These are phyloP conservation scores for Drosophila nigrodunni DNA, from an alignment of 1,140 invertebrate species.

Conservation along the genomic window DNA sequence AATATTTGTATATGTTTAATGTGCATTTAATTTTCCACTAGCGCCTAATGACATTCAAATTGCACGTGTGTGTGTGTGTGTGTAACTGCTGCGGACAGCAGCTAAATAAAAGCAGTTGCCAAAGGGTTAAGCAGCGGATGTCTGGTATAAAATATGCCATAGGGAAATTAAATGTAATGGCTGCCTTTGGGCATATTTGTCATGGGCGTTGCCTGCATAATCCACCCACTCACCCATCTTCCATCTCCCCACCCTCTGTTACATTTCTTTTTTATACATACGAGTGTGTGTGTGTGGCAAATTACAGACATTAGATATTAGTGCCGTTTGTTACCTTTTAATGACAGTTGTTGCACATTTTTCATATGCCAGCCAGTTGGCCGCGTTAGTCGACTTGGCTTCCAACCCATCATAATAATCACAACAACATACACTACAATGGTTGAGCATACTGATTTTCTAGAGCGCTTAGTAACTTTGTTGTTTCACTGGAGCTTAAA, in stretches of 20 bases:
- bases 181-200: slow-evolving; percentile 24
- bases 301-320: slow-evolving; percentile 28
- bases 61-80: slow-evolving; percentile 2
- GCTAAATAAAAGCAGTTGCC: not conserved
- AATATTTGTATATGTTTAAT: slow-evolving; percentile 39
- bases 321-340: slow-evolving; percentile 38
- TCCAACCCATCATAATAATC: slow-evolving; percentile 3
- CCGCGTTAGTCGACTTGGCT: not conserved
- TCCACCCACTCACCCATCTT: too few relatives aligned
- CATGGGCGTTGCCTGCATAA: slow-evolving; percentile 9
- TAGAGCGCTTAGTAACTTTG: too few relatives aligned
- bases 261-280: too few relatives aligned
- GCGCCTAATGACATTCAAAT: slow-evolving; percentile 43
- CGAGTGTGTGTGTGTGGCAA: slow-evolving; percentile 13
- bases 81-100: slow-evolving; percentile 11
- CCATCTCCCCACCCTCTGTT: not conserved
- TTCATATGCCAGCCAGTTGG: slow-evolving; percentile 28
- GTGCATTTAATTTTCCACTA: slow-evolving; percentile 49
- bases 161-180: slow-evolving; percentile 46
- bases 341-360: slow-evolving; percentile 38
- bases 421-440: not conserved
- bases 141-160: slow-evolving; percentile 38
- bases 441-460: not conserved
- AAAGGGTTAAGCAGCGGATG: slow-evolving; percentile 43
- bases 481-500: too few relatives aligned